Percentiles rank a stretch among this genome's conserved stretches.
These are phyloP conservation scores for Emys orbicularis DNA, from an alignment of 2,797 vertebrate species.

Conservation along the genomic window DNA sequence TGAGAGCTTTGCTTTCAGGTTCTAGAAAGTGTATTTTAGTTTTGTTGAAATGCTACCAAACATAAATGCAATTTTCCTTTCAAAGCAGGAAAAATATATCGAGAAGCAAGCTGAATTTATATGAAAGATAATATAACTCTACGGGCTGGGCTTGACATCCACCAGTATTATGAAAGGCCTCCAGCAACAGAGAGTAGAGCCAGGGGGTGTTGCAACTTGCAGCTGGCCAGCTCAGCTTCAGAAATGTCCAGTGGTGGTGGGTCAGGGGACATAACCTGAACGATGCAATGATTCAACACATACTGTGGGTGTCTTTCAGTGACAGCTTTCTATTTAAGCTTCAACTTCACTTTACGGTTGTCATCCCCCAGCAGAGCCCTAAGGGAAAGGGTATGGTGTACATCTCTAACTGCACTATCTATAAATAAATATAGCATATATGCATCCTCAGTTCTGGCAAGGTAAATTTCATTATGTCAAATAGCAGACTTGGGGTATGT, in stretches of 20 bases:
- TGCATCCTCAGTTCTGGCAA: neutral
- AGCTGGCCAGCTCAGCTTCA: neutral
- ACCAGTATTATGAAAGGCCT: neutral
- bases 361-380: neutral
- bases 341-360: neutral
- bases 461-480: neutral
- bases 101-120: neutral
- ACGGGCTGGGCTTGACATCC: neutral
- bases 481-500: neutral
- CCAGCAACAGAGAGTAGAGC: neutral
- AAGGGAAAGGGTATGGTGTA: neutral
- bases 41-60: neutral
- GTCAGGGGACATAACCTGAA: rapidly evolving
- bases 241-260: neutral
- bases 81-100: neutral
- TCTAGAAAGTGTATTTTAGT: neutral
- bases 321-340: neutral
- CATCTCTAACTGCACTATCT: neutral
- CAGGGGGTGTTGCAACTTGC: neutral
- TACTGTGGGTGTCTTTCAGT: neutral
- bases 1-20: neutral
- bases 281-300: neutral
- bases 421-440: neutral
- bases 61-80: neutral
- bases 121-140: neutral